Evolutionary conservation across 2,797 vertebrate genomes (phyloP), one percentile per base, ranked within the genome.

Genomic region (Typhlichthys eigenmanni): DNA sequence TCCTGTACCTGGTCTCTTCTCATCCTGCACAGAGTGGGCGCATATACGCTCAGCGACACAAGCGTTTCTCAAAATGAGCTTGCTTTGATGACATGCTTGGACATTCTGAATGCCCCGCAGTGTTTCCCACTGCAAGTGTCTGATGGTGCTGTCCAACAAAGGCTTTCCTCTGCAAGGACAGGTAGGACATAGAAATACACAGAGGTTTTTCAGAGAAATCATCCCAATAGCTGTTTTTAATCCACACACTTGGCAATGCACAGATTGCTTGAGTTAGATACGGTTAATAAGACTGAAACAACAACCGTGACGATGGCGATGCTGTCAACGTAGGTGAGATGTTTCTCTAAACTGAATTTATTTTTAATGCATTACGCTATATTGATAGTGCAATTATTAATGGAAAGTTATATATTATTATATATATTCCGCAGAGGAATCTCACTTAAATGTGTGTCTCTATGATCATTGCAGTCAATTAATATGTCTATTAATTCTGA

Each of bases 41-140:
- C 85, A 85, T 81, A 76, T 81, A 77, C 69, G 77, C 72, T 79
- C 74, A 72, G 71, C 71, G 61, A 82, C 78, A 88, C 88, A 88
- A 73, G 77, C 78, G 78, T 89, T 88, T 87, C 81, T 89, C 81
- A 86, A 84, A 85, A 81, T 71, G 72, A 85, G 71, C 83, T 72
- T 79, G 76, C 70, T 88, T 71, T 75, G 85, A 87, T 79, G 88
- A 91, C 83, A 89, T 84, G 74, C 68, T 75, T 29, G 62, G 80
- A 83, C 79, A 82, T 81, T 79, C 81, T 87, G 81, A 87, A 85
- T 81, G 81, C 76, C 53, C 53, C 10, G 64, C 74, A 65, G 78
- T 80, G 67, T 88, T 86, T 83, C 78, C 66, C 70, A 68, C 61
- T 83, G 82, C 81, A 81, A 78, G 62, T 68, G 69, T 78, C 61